Percentiles rank a stretch among this genome's conserved stretches.
Conservation (phyloP, 2,113 vertebrate genomes). For the Anseranas semipalmata region DNA sequence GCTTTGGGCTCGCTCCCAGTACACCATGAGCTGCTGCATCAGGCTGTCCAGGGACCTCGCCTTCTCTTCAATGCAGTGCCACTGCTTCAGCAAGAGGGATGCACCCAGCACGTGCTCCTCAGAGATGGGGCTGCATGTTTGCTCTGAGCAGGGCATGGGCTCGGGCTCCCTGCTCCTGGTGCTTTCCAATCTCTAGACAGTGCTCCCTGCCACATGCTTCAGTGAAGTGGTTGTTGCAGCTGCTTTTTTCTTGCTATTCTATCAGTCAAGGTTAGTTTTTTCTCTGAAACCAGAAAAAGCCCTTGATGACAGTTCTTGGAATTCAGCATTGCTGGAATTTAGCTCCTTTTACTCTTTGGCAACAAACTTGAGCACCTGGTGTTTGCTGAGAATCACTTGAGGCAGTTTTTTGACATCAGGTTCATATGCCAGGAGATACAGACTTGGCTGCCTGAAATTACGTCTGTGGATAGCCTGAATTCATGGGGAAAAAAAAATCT, state of each 20-base stretch:
- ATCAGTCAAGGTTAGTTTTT: neutral
- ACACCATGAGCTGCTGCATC: no score
- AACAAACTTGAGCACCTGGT: neutral
- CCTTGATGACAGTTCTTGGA: neutral
- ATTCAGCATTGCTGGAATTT: neutral
- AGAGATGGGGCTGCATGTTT: neutral
- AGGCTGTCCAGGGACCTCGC: no score
- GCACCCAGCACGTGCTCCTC: neutral
- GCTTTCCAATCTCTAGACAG: rapidly evolving
- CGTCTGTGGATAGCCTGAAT: neutral
- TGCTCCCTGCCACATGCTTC: rapidly evolving
- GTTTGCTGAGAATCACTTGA: neutral
- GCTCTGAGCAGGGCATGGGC: neutral
- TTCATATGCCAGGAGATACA: neutral
- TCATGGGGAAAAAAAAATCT: neutral
- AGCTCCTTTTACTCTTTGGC: neutral
- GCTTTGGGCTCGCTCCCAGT: no score
- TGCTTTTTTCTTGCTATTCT: neutral
- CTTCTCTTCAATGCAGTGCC: no score
- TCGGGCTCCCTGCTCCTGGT: neutral
- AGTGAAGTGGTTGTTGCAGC: neutral
- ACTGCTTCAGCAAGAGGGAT: no score
- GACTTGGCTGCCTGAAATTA: neutral
- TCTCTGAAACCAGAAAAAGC: neutral
- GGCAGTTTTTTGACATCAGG: neutral